These are phyloP conservation scores for Sparus aurata DNA, from an alignment of 2,797 vertebrate species.

Conservation along the genomic window DNA sequence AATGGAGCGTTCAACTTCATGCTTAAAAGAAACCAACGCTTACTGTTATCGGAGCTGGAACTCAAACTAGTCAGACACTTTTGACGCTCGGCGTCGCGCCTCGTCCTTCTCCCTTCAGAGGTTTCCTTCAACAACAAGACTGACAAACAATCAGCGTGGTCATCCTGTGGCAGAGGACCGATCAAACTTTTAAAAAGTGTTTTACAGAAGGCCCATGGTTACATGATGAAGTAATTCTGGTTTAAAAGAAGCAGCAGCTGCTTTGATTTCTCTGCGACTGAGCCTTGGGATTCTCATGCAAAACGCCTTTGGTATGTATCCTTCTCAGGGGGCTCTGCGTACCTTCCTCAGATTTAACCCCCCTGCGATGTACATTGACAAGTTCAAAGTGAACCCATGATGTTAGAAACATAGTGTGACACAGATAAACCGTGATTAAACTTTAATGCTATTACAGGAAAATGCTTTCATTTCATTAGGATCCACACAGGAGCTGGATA, in stretches of 20 bases:
- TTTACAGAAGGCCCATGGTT: not conserved
- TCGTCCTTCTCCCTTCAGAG: not conserved
- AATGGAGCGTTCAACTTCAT: not conserved
- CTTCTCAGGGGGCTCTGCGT: not conserved
- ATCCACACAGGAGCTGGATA: slow-evolving; percentile 41
- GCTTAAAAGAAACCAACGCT: not conserved
- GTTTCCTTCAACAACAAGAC: slow-evolving; percentile 6
- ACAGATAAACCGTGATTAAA: slow-evolving; percentile 37
- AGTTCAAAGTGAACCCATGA: slow-evolving; percentile 19
- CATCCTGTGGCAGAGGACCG: not conserved
- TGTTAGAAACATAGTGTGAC: slow-evolving; percentile 13
- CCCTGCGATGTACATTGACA: not conserved
- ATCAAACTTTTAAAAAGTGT: not conserved
- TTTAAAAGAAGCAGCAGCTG: slow-evolving; percentile 19
- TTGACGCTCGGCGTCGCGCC: not conserved
- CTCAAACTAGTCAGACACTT: not conserved
- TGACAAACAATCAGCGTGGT: slow-evolving; percentile 2
- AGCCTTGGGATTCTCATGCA: not conserved
- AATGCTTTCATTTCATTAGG: slow-evolving; percentile 63
- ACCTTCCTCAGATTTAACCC: slow-evolving; percentile 4
- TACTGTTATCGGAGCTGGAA: not conserved
- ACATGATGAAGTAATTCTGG: not conserved
- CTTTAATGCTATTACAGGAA: slow-evolving; percentile 57
- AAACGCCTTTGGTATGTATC: not conserved
- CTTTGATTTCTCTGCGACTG: slow-evolving; percentile 8